phyloP scores from a whole-genome alignment of 2,888 invertebrate species.

The Oscheius onirici region DNA sequence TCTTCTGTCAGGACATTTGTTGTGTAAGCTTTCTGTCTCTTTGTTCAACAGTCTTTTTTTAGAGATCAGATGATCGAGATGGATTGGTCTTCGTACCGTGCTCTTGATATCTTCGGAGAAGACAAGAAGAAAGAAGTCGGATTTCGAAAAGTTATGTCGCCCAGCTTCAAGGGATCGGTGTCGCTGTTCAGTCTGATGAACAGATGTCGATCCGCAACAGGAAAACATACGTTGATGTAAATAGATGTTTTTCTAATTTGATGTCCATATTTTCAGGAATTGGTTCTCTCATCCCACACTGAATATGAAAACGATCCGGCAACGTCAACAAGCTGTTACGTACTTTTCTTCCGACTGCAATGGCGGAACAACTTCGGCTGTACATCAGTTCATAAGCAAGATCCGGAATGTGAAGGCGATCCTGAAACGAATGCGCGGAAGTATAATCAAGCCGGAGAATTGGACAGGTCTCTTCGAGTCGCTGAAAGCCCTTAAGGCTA shows the following conservation, averaged over 20 bases:
- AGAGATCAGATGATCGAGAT: slow-evolving; percentile 66
- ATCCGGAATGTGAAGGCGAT: slow-evolving; percentile 47
- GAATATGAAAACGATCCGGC: slow-evolving; percentile 77
- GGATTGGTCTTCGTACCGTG: slow-evolving; percentile 73
- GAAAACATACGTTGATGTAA: slow-evolving; percentile 71
- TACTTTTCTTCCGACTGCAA: slow-evolving; percentile 79
- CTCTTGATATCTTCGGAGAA: slow-evolving; percentile 80
- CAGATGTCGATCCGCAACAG: slow-evolving; percentile 80
- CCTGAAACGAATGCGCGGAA: slow-evolving; percentile 39
- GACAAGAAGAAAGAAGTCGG: slow-evolving; percentile 39
- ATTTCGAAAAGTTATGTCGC: slow-evolving; percentile 4
- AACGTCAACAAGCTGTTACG: slow-evolving; percentile 80
- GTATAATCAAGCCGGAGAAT: slow-evolving; percentile 39
- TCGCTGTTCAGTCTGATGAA: slow-evolving; percentile 76
- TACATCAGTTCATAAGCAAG: slow-evolving; percentile 71
- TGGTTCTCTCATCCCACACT: slow-evolving; percentile 81
- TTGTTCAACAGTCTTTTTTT: slow-evolving; percentile 19
- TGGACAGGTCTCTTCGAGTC: slow-evolving; percentile 54
- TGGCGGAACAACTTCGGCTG: slow-evolving; percentile 77
- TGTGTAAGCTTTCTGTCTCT: slow-evolving; percentile 28
- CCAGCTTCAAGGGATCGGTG: slow-evolving; percentile 3
- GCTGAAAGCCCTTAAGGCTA: slow-evolving; percentile 39
- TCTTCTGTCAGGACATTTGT: slow-evolving; percentile 51
- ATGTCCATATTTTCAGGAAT: slow-evolving; percentile 75
- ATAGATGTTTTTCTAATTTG: no score